These are phyloP conservation scores for Molorchus minor DNA, from an alignment of 2,888 invertebrate species.

Conservation along the genomic window DNA sequence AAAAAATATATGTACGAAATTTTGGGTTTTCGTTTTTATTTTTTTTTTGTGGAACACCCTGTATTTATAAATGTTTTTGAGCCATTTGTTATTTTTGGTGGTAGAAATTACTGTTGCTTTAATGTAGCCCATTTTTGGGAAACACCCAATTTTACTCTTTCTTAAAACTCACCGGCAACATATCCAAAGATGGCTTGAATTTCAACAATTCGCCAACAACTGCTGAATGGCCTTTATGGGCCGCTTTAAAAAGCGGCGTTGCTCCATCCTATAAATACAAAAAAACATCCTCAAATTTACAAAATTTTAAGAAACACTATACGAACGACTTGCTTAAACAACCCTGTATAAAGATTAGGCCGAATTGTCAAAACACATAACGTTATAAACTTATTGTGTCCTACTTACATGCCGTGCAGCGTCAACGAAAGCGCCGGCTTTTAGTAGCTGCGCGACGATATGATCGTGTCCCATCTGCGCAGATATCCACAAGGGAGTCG, in stretches of 20 bases:
- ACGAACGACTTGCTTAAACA: not conserved
- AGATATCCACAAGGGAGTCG: conserved; percentile 93
- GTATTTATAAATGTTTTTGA: no score
- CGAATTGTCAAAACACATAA: not conserved
- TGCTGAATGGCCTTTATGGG: conserved; percentile 91
- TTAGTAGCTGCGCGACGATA: conserved; percentile 80
- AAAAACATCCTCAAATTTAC: conserved; percentile 2
- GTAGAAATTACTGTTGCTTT: no score
- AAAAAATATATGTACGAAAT: no score
- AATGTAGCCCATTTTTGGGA: no score
- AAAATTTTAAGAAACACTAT: not conserved
- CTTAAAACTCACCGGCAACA: conserved; percentile 75
- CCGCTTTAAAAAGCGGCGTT: conserved; percentile 92
- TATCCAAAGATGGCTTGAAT: conserved; percentile 81
- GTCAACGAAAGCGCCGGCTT: conserved; percentile 82
- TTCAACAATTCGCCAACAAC: conserved; percentile 86
- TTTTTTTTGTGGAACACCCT: no score
- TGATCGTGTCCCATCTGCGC: conserved; percentile 93
- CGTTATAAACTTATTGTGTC: not conserved
- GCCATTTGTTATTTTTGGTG: no score
- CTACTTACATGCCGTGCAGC: conserved; percentile 76
- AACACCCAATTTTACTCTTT: no score
- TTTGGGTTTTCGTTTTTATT: no score
- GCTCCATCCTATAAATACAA: conserved; percentile 81
- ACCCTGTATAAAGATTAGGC: no score